A percentile compares a stretch with the other conserved stretches of the same genome.
phyloP scores from a whole-genome alignment of 2,113 vertebrate genomes.

The Tychaedon coryphoeus region DNA sequence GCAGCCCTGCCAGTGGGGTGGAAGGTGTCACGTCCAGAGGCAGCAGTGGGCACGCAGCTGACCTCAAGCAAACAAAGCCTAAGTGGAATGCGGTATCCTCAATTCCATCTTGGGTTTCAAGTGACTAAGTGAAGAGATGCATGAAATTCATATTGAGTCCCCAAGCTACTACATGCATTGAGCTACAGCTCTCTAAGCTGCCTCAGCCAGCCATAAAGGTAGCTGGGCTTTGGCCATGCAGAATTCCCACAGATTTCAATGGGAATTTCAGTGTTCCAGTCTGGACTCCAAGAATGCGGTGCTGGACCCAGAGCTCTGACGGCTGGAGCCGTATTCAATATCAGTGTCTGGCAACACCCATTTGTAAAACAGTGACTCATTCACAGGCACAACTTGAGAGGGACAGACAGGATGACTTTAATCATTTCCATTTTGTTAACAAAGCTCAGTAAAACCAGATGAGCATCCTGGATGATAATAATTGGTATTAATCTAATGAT shows the following conservation, averaged over 20 bases:
- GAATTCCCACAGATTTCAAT: conserved; percentile 60
- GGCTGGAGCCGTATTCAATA: conserved; percentile 62
- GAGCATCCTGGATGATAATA: conserved; percentile 43
- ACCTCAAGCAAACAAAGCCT: conserved; percentile 39
- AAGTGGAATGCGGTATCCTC: conserved; percentile 47
- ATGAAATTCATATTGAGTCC: not conserved
- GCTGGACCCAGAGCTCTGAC: conserved; percentile 28
- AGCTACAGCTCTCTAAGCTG: not conserved
- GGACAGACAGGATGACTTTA: conserved; percentile 61
- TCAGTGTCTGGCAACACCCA: conserved; percentile 49
- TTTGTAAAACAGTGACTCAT: conserved; percentile 65
- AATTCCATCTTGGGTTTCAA: conserved; percentile 21
- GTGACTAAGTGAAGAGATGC: conserved; percentile 25
- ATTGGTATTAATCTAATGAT: conserved; percentile 51
- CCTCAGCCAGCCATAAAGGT: conserved; percentile 19
- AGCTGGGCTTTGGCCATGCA: conserved; percentile 14
- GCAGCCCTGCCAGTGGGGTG: not conserved
- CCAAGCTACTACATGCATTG: not conserved
- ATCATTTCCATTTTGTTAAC: conserved; percentile 64
- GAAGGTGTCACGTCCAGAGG: conserved; percentile 7
- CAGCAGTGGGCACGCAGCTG: conserved; percentile 11
- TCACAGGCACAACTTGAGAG: conserved; percentile 48
- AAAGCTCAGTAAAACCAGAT: conserved; percentile 62
- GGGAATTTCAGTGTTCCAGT: conserved; percentile 49
- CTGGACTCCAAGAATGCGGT: conserved; percentile 30